These are phyloP conservation scores for Thymelicus acteon DNA, from an alignment of 2,888 invertebrate genomes.

Conservation along the genomic window DNA sequence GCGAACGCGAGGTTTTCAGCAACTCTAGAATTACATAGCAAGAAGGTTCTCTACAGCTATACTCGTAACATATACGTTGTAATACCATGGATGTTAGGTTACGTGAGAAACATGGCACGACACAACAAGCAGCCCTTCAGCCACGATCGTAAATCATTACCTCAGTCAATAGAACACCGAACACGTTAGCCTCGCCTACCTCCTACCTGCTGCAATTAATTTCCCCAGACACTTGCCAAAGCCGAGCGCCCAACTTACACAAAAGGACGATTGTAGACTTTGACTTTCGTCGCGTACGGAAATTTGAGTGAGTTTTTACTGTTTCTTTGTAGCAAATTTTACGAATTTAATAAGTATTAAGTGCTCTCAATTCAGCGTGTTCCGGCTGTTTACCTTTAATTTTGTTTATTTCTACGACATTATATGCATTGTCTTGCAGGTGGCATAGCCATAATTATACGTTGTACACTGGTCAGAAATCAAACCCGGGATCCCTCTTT, in stretches of 20 bases:
- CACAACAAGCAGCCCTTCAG: not conserved
- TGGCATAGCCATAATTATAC: too few relatives aligned
- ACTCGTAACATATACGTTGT: too few relatives aligned
- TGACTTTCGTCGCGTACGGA: not conserved
- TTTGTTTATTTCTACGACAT: too few relatives aligned
- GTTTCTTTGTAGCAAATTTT: not conserved
- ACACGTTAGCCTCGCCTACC: slow-evolving; percentile 17
- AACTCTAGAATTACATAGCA: too few relatives aligned
- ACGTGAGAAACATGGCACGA: not conserved
- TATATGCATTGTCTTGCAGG: too few relatives aligned
- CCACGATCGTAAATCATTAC: slow-evolving; percentile 24
- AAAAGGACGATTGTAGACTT: slow-evolving; percentile 2
- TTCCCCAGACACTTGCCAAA: slow-evolving; percentile 20
- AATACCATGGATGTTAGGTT: not conserved
- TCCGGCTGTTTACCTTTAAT: too few relatives aligned
- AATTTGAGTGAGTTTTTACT: not conserved
- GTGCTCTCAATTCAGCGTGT: too few relatives aligned
- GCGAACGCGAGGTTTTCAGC: too few relatives aligned
- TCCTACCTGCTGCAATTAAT: slow-evolving; percentile 29
- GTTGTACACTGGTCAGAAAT: too few relatives aligned
- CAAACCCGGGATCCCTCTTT: too few relatives aligned
- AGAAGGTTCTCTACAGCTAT: not conserved
- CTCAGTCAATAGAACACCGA: slow-evolving; percentile 16
- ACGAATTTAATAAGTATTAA: too few relatives aligned
- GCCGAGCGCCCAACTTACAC: slow-evolving; percentile 13